phyloP scores from a whole-genome alignment of 2,888 invertebrate genomes.

The Cantharis rufa region DNA sequence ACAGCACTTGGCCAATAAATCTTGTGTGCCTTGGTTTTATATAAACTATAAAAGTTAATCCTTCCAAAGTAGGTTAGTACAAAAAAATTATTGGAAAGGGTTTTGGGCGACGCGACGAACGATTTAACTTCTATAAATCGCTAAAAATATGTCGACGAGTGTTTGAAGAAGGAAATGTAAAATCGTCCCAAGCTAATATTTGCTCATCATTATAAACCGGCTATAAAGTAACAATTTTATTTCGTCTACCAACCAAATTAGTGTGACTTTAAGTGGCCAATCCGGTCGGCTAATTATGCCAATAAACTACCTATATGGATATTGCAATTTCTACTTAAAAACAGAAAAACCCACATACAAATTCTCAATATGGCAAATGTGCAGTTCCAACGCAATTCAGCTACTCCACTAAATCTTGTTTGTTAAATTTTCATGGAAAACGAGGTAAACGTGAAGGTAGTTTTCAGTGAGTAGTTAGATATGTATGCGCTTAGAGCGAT shows the following conservation, averaged over 20 bases:
- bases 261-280: background rate
- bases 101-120: background rate
- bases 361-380: background rate
- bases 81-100: background rate
- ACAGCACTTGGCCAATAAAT: constrained; percentile 6
- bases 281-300: background rate
- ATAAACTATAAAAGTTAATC: background rate
- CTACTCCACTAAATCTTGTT: background rate
- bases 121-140: background rate
- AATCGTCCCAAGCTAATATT: background rate
- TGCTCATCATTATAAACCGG: background rate
- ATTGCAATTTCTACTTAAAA: background rate
- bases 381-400: background rate
- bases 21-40: background rate
- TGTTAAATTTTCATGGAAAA: background rate
- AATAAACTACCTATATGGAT: background rate
- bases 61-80: background rate
- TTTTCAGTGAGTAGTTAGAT: background rate
- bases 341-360: background rate
- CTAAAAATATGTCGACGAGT: background rate
- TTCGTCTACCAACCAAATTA: background rate
- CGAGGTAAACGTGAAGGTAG: background rate
- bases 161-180: background rate
- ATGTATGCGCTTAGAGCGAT: background rate
- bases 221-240: background rate